Evolutionary conservation across 2,797 vertebrate species (phyloP), one percentile per base, ranked within the genome.

Genomic region (Atherinosoma microstoma): DNA sequence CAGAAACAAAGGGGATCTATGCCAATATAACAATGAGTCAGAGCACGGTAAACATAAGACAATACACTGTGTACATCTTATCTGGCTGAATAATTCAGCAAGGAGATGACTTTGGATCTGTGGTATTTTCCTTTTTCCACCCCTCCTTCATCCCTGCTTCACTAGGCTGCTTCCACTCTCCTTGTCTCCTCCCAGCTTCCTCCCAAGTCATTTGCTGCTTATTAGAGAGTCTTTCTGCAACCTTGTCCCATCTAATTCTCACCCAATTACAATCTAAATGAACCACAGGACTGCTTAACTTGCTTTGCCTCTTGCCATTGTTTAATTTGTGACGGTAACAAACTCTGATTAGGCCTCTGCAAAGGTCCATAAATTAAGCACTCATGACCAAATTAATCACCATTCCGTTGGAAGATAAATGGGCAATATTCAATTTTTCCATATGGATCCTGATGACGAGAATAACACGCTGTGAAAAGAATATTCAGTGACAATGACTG

Each of bases 191-290:
- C 68, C 59, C 45, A 73, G 70, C 53, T 78, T 77, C 80, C 82
- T 84, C 72, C 82, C 64, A 56, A 80, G 76, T 86, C 81, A 84
- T 88, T 90, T 90, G 56, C 72, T 75, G 76, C 80, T 91, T 75
- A 88, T 90, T 92, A 89, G 63, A 78, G 64, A 86, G 76, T 79
- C 86, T 84, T 77, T 86, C 84, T 82, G 88, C 90, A 91, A 88
- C 90, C 81, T 85, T 84, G 85, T 89, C 86, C 90, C 80, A 66
- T 90, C 83, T 87, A 91, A 92, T 93, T 90, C 89, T 79, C 86
- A 87, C 76, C 87, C 91, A 93, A 94, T 93, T 93, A 93, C 81
- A 75, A 84, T 83, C 87, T 92, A 90, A 94, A 93, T 89, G 88
- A 94, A 90, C 87, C 90, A 84, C 84, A 82, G 73, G 89, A 72